Base-by-base conservation (phyloP, 2,113 vertebrate genomes). In the Ictalurus furcatus region DNA sequence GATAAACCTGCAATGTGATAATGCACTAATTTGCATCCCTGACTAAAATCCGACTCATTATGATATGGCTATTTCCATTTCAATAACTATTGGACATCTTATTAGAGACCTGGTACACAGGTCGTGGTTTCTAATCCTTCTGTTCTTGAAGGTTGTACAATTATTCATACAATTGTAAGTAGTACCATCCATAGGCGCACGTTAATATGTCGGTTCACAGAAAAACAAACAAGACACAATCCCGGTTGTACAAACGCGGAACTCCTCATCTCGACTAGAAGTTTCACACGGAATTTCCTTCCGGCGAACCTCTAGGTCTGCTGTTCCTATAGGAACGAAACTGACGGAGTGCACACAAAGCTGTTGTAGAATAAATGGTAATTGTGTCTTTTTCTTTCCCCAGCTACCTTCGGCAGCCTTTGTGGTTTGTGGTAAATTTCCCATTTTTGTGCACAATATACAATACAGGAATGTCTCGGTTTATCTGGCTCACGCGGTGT, bases 321-420 rank as follows among this genome's bases (percentile, higher is more conserved):
- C 7, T 58, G 87, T 88, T 84, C 67, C 67, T 52, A 84, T 88
- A 74, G 87, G 28, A 88, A 84, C 80, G 2, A 23, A 61, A 78
- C 14, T 63, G 23, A 14, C 2, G 48, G 73, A 28, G 37, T 30
- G 4, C 19, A 9, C 23, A 76, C n/a, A 25, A 54, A 28, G 9
- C 13, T 67, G 58, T 52, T n/a, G 40, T 59, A 11, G 9, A 54
- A 11, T 21, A 69, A 69, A 85, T 48, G 63, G 84, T 85, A 85
- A 69, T 17, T 84, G 9, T 44, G 21, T 13, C 8, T 28, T 65
- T 37, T 83, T 59, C 11, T 82, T 82, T 21, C 5, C 28, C 1
- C 7, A 40, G 54, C 16, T 58, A 12, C 6, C 28, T 40, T 74
- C 30, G 21, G 1, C 6, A 78, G 4, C 9, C 11, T 74, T 25